Evolutionary conservation across 2,888 invertebrate genomes (phyloP).

Genomic region (Pherbina coryleti): DNA sequence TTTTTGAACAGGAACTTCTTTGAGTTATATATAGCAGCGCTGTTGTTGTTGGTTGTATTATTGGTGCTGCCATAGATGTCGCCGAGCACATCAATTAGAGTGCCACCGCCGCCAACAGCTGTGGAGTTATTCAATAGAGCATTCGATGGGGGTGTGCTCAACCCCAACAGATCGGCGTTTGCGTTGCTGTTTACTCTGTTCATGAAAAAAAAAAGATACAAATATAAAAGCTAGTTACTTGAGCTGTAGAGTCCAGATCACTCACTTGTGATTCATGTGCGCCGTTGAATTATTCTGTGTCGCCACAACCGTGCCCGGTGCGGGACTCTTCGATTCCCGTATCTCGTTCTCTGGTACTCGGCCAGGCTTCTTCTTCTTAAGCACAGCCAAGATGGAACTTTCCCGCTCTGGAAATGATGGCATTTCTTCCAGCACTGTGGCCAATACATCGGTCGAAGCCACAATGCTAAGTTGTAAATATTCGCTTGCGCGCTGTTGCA

Average conservation of each 20-base stretch:
- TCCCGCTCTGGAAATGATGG: constrained; percentile 99
- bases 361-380: constrained; percentile 98
- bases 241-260: not conserved
- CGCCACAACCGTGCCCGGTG: constrained; percentile 61
- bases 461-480: constrained; percentile 96
- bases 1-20: constrained; percentile 97
- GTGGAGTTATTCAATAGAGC: constrained; percentile 75
- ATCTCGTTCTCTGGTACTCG: constrained; percentile 91
- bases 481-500: constrained; percentile 98
- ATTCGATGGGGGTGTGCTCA: constrained; percentile 85
- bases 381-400: constrained; percentile 95
- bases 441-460: constrained; percentile 96
- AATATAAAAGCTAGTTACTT: not conserved
- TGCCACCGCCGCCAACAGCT: constrained; percentile 84
- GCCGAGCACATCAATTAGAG: constrained; percentile 90
- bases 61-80: constrained; percentile 79
- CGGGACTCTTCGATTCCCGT: constrained; percentile 85
- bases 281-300: constrained; percentile 68
- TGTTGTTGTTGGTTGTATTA: constrained; percentile 70
- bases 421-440: constrained; percentile 99
- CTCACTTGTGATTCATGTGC: constrained; percentile 69
- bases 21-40: constrained; percentile 80
- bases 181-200: constrained; percentile 68
- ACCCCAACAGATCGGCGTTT: constrained; percentile 87
- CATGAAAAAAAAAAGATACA: constrained; percentile 13